These are phyloP conservation scores for Scolopax mira DNA, from an alignment of 2,113 vertebrate genomes.

Conservation along the genomic window DNA sequence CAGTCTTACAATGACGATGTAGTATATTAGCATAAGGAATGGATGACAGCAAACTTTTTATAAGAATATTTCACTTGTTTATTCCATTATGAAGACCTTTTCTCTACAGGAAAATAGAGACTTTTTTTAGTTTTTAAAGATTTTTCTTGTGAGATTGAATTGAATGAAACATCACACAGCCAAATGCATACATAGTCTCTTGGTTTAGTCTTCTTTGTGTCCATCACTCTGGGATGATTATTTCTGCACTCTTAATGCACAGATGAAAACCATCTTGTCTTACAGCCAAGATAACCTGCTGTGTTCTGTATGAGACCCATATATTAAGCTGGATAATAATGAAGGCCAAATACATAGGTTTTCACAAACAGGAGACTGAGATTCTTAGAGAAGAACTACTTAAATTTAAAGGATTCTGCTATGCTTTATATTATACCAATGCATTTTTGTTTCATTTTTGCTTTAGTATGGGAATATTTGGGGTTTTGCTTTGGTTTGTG, in stretches of 20 bases:
- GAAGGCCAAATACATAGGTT: background rate
- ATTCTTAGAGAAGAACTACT: background rate
- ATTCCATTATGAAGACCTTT: background rate
- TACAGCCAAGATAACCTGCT: background rate
- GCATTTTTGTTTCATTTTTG: background rate
- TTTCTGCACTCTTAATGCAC: background rate
- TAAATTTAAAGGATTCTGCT: background rate
- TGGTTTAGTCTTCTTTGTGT: background rate
- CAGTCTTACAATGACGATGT: background rate
- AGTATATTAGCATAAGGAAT: background rate
- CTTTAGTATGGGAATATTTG: background rate
- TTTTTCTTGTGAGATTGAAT: background rate
- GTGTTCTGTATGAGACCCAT: background rate
- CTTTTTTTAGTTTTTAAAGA: background rate
- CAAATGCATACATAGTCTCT: background rate
- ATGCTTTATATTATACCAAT: background rate
- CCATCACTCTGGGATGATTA: background rate
- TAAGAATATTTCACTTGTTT: background rate
- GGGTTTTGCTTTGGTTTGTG: rapidly evolving
- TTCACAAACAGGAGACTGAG: background rate
- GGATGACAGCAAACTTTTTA: background rate
- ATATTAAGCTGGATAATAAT: background rate
- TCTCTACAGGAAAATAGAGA: background rate
- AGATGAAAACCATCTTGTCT: background rate
- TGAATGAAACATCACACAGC: background rate